Percentiles rank a stretch among this genome's conserved stretches.
Evolutionary conservation across 2,797 vertebrate species (phyloP).

Genomic region (Paratrypauchen microcephalus): DNA sequence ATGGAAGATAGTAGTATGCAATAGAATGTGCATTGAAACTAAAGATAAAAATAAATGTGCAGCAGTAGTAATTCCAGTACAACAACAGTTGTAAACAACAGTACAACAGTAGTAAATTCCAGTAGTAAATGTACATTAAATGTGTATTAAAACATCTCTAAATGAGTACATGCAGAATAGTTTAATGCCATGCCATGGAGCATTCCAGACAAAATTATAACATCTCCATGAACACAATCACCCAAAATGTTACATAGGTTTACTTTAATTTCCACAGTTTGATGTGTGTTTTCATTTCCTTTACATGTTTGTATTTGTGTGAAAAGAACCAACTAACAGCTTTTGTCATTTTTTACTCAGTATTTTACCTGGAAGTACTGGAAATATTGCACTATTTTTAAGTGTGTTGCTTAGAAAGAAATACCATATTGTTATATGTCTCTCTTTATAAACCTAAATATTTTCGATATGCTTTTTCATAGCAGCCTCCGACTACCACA

Average conservation of each 20-base stretch:
- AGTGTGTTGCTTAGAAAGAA: slow-evolving; percentile 23
- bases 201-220: not conserved
- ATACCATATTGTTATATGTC: not conserved
- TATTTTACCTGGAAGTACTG: not conserved
- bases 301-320: not conserved
- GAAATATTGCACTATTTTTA: slow-evolving; percentile 8
- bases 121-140: no score
- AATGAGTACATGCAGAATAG: not conserved
- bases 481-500: slow-evolving; percentile 8
- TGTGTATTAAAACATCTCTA: not conserved
- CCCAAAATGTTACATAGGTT: no score
- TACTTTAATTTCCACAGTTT: no score
- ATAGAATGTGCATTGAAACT: no score
- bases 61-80: no score
- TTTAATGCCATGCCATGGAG: not conserved
- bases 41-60: no score
- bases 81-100: no score
- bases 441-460: slow-evolving; percentile 30
- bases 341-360: not conserved
- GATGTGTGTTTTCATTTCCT: not conserved
- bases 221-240: not conserved
- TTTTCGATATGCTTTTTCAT: slow-evolving; percentile 23
- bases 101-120: no score
- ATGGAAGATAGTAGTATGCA: no score
- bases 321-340: not conserved